Base-by-base conservation (phyloP, 2,797 vertebrate genomes). In the Enteromius paludinosus region DNA sequence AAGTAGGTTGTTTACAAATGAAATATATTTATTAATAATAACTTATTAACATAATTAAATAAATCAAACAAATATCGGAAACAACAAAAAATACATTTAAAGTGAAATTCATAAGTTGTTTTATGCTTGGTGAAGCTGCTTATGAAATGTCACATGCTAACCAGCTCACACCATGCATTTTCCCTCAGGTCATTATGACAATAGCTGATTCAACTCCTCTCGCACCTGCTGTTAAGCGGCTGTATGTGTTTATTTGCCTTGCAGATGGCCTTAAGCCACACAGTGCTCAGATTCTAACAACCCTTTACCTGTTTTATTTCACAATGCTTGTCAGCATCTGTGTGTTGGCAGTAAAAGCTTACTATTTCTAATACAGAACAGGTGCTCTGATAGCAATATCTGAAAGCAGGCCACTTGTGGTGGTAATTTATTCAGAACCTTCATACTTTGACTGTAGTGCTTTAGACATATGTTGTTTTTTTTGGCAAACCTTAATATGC, bases 241-340 rank as follows among this genome's bases (percentile, higher is more conserved):
- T 41, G 45, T 28, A 17, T 79, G 18, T 77, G 66, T 83, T 81
- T 77, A 84, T 86, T 86, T 86, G 76, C 70, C 80, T 86, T 82
- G 79, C 83, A 83, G 80, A 81, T 86, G 33, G 68, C 73, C 47
- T 59, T 25, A 68, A 62, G 33, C 71, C 30, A 12, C 23, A 54
- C 61, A 49, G 43, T 52, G 41, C 61, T 66, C 43, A 33, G 62
- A 35, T 20, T 78, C 76, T 66, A 43, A 49, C 52, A 64, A 78
- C 28, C 43, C 43, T 65, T 25, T 65, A n/a, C 25, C 41, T 47
- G 6, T 52, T 64, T 47, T 68, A 54, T 35, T 47, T 61, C 49
- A 74, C 54, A 61, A 25, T 54, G 47, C 65, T 25, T 84, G 49
- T 45, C 25, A 69, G 0, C 83, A 4, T 87, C 17, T 76, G 56